Evolutionary conservation across 2,113 vertebrate genomes (phyloP), one percentile per base, ranked within the genome.

Genomic region (Tachycineta bicolor): DNA sequence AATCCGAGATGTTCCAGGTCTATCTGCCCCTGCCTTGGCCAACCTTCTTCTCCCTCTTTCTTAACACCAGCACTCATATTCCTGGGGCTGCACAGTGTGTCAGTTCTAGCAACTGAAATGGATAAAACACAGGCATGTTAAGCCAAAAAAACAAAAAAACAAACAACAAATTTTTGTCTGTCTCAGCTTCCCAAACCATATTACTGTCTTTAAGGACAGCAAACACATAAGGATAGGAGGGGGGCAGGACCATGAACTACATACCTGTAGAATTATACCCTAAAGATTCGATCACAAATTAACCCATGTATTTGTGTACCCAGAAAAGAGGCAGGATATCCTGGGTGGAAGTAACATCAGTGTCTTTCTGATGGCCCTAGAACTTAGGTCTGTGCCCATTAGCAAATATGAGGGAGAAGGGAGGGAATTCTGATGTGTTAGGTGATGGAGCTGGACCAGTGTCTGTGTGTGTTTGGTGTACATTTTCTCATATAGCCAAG

Each of bases 211-310:
- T 52, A 75, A 90, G 77, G 17, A 24, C 49, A 67, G 37, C 23
- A 71, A 31, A 21, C 9, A 10, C 15, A 41, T 24, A 53, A 52
- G 21, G 20, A 17, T 2, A 34, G 17, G 24, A 53, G 25, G 11
- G 82, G 8, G 22, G 3, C 11, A 79, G 26, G 20, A 55, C 28
- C 43, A 14, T 22, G 2, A 76, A n/a, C 12, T 26, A 7, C 5
- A 3, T 17, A 1, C 56, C 41, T 81, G 11, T 7, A 59, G 19
- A 78, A 71, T 81, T 43, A 22, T 9, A 55, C 3, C 4, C 17
- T 46, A 26, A 83, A 69, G 41, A 64, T 28, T 77, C 0, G 0
- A 12, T 15, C 8, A 3, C 20, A 62, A n/a, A 8, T 60, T 23
- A 69, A 39, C 13, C 12, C 28, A 29, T 10, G 2, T 33, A 33